A percentile compares a stretch with the other conserved stretches of the same genome.
Evolutionary conservation across 2,113 vertebrate genomes (phyloP).

Genomic region (Oncorhynchus nerka): DNA sequence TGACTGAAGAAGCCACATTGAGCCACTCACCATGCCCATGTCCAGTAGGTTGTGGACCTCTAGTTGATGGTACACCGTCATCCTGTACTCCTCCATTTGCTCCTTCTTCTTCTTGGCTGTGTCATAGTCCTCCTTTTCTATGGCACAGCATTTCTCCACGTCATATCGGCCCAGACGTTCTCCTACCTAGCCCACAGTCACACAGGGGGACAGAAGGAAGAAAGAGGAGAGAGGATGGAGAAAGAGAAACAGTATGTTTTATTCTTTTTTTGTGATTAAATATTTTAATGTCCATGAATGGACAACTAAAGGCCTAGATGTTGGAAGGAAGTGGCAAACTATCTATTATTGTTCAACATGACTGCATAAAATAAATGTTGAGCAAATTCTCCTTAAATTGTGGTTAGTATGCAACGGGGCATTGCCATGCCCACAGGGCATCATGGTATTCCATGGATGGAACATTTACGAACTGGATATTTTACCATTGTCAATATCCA

Average conservation of each 20-base stretch:
- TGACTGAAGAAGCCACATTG: no score
- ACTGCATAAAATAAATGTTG: no score
- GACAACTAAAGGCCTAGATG: no score
- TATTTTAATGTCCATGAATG: no score
- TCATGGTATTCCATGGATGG: constrained; percentile 17
- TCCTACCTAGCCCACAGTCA: constrained; percentile 77
- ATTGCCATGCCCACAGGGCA: neutral
- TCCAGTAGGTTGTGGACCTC: constrained; percentile 84
- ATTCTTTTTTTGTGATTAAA: no score
- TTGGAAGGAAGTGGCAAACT: no score
- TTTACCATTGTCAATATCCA: neutral
- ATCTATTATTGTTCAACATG: no score
- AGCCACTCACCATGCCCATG: constrained; percentile 63
- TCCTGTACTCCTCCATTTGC: constrained; percentile 88
- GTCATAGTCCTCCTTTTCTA: constrained; percentile 92
- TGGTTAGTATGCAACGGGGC: neutral
- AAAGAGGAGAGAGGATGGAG: neutral
- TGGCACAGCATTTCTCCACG: constrained; percentile 88
- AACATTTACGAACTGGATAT: constrained; percentile 41
- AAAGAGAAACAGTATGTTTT: constrained; percentile 4
- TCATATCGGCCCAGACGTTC: constrained; percentile 89
- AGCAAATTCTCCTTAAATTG: no score
- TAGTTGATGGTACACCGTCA: constrained; percentile 84
- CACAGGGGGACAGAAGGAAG: neutral
- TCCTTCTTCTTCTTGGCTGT: constrained; percentile 88